Conservation (phyloP, 2,113 vertebrate genomes). For the Rostratula benghalensis region DNA sequence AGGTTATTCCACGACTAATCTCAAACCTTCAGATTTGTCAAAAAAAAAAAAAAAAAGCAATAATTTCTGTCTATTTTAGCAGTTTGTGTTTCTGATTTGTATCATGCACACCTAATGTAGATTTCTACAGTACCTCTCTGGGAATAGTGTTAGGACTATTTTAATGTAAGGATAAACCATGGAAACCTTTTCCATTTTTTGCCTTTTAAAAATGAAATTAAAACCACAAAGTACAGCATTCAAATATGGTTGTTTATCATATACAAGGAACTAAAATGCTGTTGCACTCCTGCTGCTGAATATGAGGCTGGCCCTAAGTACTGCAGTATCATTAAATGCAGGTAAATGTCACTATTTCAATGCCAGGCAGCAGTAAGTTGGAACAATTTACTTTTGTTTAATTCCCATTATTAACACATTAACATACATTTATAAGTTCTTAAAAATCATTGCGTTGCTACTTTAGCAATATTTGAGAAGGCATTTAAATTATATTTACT, state of each 20-base stretch:
- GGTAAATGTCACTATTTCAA: background rate
- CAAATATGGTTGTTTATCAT: background rate
- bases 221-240: background rate
- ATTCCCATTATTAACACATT: background rate
- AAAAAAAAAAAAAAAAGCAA: too few relatives aligned
- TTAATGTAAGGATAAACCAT: background rate
- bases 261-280: background rate
- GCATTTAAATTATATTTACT: conserved; percentile 3
- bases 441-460: background rate
- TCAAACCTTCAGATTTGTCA: background rate
- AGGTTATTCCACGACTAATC: background rate
- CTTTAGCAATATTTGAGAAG: background rate
- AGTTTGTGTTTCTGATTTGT: background rate
- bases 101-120: background rate
- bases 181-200: background rate
- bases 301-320: background rate
- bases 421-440: background rate
- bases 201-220: background rate
- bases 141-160: background rate
- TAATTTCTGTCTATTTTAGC: background rate
- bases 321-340: background rate
- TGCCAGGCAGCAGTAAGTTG: background rate
- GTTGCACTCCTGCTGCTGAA: background rate
- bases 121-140: background rate
- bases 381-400: background rate